phyloP scores from a whole-genome alignment of 2,113 vertebrate species.

The Danionella cerebrum region DNA sequence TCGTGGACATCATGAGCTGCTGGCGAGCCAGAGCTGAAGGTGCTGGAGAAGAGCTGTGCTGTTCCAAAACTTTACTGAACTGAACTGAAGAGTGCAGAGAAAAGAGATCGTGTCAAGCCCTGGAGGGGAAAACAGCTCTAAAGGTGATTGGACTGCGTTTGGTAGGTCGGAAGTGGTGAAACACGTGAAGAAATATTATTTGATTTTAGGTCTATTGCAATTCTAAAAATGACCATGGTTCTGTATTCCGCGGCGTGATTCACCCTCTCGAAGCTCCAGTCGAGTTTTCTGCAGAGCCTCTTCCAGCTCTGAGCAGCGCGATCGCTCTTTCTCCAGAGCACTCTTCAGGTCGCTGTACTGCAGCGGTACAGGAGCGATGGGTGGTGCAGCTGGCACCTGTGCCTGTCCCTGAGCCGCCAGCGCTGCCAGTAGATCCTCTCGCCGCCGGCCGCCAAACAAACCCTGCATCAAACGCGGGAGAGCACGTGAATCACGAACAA shows the following conservation, averaged over 20 bases:
- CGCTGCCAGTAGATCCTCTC: constrained; percentile 89
- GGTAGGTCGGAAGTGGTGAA: too few species aligned
- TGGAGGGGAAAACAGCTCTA: too few species aligned
- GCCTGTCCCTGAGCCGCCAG: constrained; percentile 64
- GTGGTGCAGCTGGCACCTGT: constrained; percentile 65
- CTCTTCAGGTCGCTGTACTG: constrained; percentile 96
- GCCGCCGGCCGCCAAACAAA: constrained; percentile 94
- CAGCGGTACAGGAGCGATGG: constrained; percentile 74
- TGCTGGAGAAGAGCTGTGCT: constrained; percentile 67
- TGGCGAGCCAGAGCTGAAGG: constrained; percentile 81
- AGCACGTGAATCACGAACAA: constrained; percentile 33
- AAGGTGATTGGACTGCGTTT: too few species aligned
- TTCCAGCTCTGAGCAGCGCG: constrained; percentile 88
- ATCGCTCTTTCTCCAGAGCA: constrained; percentile 93
- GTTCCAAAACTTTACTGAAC: constrained; percentile 80
- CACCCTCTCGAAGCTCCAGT: constrained; percentile 70
- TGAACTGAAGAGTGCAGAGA: constrained; percentile 72
- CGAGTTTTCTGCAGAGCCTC: constrained; percentile 96
- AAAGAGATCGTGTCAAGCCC: neutral
- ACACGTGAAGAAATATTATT: too few species aligned
- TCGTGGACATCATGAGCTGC: constrained; percentile 93
- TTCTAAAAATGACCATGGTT: too few species aligned
- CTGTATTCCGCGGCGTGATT: too few species aligned
- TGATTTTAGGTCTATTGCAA: too few species aligned
- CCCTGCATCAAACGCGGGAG: constrained; percentile 70